Conservation (phyloP, 2,888 invertebrate genomes). For the Ophion slaviceki region DNA sequence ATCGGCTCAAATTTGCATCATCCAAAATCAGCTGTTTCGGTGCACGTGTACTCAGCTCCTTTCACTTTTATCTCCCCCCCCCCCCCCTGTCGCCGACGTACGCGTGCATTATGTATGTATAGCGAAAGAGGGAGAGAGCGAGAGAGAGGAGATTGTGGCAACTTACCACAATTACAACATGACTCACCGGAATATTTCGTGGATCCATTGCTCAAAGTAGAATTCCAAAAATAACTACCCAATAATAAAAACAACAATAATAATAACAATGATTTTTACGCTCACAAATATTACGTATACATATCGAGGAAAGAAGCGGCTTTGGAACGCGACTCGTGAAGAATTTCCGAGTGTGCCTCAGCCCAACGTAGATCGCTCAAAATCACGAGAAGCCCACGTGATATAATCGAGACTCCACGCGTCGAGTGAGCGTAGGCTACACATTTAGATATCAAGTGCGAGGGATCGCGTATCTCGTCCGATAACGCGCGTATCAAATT, state of each 20-base stretch:
- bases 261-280: too few species aligned
- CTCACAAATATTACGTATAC: background rate
- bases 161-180: conserved; percentile 11
- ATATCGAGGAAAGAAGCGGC: background rate
- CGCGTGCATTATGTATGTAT: background rate
- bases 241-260: background rate
- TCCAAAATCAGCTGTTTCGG: conserved; percentile 25
- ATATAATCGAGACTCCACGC: background rate
- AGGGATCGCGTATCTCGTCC: conserved; percentile 5
- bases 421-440: conserved; percentile 4
- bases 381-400: conserved; percentile 36
- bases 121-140: background rate
- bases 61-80: conserved; percentile 53
- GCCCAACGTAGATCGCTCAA: conserved; percentile 2
- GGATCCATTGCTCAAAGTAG: background rate
- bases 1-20: conserved; percentile 47
- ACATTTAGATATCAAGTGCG: background rate
- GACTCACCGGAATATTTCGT: conserved; percentile 51
- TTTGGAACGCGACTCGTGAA: background rate
- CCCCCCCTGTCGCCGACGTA: background rate
- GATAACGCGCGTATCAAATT: conserved; percentile 16
- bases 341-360: background rate
- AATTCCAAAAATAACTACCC: background rate
- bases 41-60: conserved; percentile 47
- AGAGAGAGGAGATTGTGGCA: background rate